Percentiles rank a stretch among this genome's conserved stretches.
Evolutionary conservation across 2,888 invertebrate species (phyloP).

Genomic region (Coecobrya sp.): DNA sequence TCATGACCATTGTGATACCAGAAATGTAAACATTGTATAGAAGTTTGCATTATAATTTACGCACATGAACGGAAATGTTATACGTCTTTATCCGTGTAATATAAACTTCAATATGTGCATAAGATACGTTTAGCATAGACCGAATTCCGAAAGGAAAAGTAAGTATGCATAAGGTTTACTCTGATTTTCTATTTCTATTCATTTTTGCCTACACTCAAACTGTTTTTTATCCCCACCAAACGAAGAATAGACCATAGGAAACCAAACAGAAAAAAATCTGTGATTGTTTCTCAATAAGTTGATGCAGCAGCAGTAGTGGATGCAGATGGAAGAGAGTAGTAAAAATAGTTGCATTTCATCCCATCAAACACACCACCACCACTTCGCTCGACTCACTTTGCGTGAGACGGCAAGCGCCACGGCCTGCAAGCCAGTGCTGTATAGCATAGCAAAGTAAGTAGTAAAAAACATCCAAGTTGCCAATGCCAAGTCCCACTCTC

Average conservation of each 20-base stretch:
- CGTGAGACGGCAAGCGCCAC: neutral
- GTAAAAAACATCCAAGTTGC: neutral
- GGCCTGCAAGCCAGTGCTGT: neutral
- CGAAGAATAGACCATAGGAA: neutral
- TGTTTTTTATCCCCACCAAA: constrained; percentile 29
- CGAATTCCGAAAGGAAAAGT: neutral
- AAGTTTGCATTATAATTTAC: neutral
- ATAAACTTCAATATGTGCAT: too few relatives aligned
- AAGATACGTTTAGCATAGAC: neutral
- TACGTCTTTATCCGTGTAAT: too few relatives aligned
- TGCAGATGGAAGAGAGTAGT: constrained; percentile 37
- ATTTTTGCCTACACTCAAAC: constrained; percentile 16
- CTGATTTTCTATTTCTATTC: constrained; percentile 14
- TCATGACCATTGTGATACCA: constrained; percentile 10
- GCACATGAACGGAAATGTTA: neutral
- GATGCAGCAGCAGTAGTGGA: constrained; percentile 14
- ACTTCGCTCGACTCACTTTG: neutral
- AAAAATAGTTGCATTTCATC: constrained; percentile 61
- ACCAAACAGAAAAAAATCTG: constrained; percentile 50
- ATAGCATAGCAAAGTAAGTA: neutral
- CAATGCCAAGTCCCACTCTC: constrained; percentile 15
- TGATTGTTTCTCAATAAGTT: constrained; percentile 73
- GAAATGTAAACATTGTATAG: constrained; percentile 32
- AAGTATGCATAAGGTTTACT: neutral
- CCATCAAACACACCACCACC: constrained; percentile 25